Evolutionary conservation across 2,797 vertebrate genomes (phyloP).

Genomic region (Rhinatrema bivittatum): DNA sequence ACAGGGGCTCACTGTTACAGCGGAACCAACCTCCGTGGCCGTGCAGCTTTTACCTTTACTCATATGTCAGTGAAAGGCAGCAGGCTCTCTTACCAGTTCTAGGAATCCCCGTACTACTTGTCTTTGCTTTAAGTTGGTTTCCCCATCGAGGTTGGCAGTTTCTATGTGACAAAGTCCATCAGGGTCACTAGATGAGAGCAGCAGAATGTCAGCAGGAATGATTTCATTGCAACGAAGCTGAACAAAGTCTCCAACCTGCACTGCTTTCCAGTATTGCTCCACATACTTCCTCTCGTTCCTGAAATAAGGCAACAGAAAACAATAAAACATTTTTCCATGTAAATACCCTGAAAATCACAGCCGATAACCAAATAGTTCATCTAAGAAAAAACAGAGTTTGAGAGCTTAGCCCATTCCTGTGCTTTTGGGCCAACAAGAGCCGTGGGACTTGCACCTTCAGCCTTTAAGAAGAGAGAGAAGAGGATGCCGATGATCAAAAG

Average conservation of each 20-base stretch:
- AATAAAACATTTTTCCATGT: no score
- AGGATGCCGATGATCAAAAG: no score
- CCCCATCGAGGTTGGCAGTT: constrained; percentile 92
- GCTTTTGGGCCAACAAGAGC: no score
- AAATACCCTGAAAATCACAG: no score
- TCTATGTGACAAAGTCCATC: constrained; percentile 93
- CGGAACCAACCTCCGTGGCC: no score
- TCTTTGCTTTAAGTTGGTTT: constrained; percentile 93
- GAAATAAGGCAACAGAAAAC: no score
- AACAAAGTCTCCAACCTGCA: constrained; percentile 86
- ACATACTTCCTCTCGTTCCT: constrained; percentile 76
- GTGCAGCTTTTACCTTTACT: not conserved
- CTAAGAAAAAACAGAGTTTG: no score
- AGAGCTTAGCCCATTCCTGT: no score
- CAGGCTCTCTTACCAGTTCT: constrained; percentile 74
- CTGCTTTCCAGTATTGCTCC: constrained; percentile 89
- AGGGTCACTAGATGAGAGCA: constrained; percentile 89
- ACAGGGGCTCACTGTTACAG: not conserved
- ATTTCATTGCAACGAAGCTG: constrained; percentile 90
- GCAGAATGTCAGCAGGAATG: constrained; percentile 84
- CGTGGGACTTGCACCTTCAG: no score
- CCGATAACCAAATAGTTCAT: no score
- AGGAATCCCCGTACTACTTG: constrained; percentile 88
- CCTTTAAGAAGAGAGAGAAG: no score
- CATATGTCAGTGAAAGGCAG: not conserved